phyloP scores from a whole-genome alignment of 2,797 vertebrate species.

The Heterohyrax brucei region DNA sequence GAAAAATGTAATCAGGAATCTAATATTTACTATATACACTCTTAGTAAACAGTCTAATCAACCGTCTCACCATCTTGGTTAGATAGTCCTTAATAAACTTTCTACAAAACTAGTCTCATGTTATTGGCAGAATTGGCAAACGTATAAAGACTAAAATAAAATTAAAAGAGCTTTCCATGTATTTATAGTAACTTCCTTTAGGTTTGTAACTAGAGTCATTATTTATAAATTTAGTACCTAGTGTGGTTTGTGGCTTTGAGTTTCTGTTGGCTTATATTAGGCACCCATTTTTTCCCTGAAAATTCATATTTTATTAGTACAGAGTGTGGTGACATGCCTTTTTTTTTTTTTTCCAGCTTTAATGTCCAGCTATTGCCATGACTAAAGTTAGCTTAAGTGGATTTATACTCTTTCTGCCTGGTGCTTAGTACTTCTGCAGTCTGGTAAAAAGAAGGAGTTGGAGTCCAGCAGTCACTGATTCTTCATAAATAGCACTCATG shows the following conservation, averaged over 20 bases:
- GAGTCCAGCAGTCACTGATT: neutral
- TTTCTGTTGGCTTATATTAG: slow-evolving; percentile 36
- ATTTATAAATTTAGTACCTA: neutral
- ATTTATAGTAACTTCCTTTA: neutral
- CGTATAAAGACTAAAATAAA: slow-evolving; percentile 24
- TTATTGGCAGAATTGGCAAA: slow-evolving; percentile 2
- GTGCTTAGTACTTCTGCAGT: neutral
- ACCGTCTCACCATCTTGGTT: neutral
- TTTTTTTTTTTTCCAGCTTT: neutral
- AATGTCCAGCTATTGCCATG: slow-evolving; percentile 1
- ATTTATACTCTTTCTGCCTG: neutral
- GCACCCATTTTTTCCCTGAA: neutral
- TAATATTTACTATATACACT: slow-evolving; percentile 7
- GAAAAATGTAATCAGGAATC: slow-evolving; percentile 59
- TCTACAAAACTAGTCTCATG: slow-evolving; percentile 21
- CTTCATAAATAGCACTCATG: neutral
- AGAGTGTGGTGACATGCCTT: neutral
- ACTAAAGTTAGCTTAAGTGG: neutral
- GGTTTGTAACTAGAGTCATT: neutral
- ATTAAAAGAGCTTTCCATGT: neutral
- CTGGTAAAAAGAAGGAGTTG: neutral
- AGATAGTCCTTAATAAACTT: neutral
- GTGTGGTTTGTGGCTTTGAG: neutral
- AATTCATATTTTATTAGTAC: neutral
- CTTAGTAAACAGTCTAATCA: slow-evolving; percentile 19